These are phyloP conservation scores for Pangasius larnaudii DNA, from an alignment of 2,797 vertebrate species.

Conservation along the genomic window DNA sequence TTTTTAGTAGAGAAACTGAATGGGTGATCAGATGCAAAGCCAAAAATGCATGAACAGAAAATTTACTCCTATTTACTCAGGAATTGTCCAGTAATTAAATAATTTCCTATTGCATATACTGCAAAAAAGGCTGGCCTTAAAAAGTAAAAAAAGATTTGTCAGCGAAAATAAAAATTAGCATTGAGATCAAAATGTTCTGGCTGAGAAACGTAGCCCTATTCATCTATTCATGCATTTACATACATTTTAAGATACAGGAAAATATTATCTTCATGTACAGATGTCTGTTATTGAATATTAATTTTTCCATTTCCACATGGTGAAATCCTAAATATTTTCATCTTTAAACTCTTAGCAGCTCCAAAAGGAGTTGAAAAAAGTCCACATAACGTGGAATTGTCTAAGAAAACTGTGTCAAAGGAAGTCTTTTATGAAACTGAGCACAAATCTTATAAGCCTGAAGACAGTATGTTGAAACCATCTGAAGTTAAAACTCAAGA, in stretches of 20 bases:
- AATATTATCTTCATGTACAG: not conserved
- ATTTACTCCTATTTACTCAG: not conserved
- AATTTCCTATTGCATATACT: not conserved
- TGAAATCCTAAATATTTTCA: not conserved
- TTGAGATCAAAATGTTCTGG: not conserved
- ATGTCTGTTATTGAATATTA: not conserved
- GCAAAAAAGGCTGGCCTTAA: not conserved
- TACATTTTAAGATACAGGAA: not conserved
- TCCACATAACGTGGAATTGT: slow-evolving; percentile 16
- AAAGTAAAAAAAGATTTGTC: not conserved
- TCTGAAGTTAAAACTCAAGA: slow-evolving; percentile 19
- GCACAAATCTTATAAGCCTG: slow-evolving; percentile 21
- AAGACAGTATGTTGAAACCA: slow-evolving; percentile 7
- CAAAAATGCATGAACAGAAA: not conserved
- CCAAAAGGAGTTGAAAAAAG: slow-evolving; percentile 8
- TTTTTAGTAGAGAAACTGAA: not conserved
- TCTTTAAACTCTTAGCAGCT: slow-evolving; percentile 12
- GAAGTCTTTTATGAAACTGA: slow-evolving; percentile 9
- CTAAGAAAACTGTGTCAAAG: slow-evolving; percentile 27
- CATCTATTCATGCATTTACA: not conserved
- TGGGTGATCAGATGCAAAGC: not conserved
- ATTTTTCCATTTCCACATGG: not conserved
- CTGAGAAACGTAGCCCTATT: not conserved
- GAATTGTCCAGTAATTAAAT: slow-evolving; percentile 1
- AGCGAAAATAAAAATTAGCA: not conserved